phyloP scores from a whole-genome alignment of 2,113 vertebrate species.

The Notothenia rossii region DNA sequence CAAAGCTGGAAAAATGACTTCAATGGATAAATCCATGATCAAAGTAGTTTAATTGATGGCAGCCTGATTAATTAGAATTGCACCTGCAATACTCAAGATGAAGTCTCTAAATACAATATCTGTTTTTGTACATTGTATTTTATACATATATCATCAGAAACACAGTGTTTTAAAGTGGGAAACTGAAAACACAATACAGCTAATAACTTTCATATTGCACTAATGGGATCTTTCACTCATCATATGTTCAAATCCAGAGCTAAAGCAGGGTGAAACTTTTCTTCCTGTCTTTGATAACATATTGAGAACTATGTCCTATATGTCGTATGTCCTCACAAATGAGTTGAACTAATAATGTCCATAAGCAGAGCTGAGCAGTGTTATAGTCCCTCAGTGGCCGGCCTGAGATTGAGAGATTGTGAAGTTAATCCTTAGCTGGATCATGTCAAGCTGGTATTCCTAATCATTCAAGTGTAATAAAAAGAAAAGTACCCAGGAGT shows the following conservation, averaged over 20 bases:
- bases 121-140: slow-evolving; percentile 9
- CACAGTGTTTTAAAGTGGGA: neutral
- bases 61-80: neutral
- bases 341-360: slow-evolving; percentile 33
- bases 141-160: slow-evolving; percentile 1
- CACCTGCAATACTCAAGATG: neutral
- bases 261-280: neutral
- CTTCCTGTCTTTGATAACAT: slow-evolving; percentile 12
- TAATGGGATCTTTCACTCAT: slow-evolving; percentile 20
- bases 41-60: neutral
- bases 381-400: slow-evolving; percentile 14
- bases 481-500: slow-evolving; percentile 54
- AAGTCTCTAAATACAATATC: neutral
- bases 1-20: no score
- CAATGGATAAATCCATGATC: neutral
- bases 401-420: slow-evolving; percentile 52
- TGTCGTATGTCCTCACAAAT: slow-evolving; percentile 19
- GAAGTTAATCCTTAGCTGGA: slow-evolving; percentile 48
- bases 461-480: slow-evolving; percentile 60
- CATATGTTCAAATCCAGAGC: slow-evolving; percentile 24
- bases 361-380: slow-evolving; percentile 39
- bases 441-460: slow-evolving; percentile 45
- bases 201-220: slow-evolving; percentile 43
- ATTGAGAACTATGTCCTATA: slow-evolving; percentile 4
- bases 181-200: slow-evolving; percentile 28